These are phyloP conservation scores for Brachyptera risi DNA, from an alignment of 2,888 invertebrate species.

Conservation along the genomic window DNA sequence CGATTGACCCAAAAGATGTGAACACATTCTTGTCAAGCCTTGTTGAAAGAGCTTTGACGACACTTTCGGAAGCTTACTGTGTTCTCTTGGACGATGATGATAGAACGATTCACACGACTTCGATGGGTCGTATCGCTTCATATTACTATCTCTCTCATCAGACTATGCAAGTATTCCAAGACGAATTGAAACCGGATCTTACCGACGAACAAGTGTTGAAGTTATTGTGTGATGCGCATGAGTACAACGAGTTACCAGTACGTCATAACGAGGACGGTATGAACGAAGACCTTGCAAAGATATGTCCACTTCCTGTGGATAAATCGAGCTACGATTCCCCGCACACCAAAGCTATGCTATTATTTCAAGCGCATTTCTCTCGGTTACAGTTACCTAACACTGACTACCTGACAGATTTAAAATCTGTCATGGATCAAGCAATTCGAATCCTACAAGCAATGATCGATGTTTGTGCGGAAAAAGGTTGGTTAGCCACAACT, in stretches of 20 bases:
- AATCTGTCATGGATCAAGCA: constrained; percentile 94
- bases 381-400: constrained; percentile 77
- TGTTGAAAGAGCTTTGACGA: constrained; percentile 72
- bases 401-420: constrained; percentile 94
- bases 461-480: constrained; percentile 89
- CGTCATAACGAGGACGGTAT: constrained; percentile 94
- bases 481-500: constrained; percentile 83
- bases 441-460: constrained; percentile 95
- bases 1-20: constrained; percentile 61
- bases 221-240: constrained; percentile 78
- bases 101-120: constrained; percentile 58
- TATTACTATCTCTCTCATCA: constrained; percentile 94
- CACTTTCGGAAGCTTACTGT: constrained; percentile 73
- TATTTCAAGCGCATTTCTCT: constrained; percentile 94
- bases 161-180: constrained; percentile 81
- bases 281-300: constrained; percentile 80
- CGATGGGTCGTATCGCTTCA: constrained; percentile 90
- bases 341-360: constrained; percentile 87
- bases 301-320: constrained; percentile 69
- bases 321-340: constrained; percentile 80
- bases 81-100: constrained; percentile 69
- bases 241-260: constrained; percentile 91
- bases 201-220: constrained; percentile 68
- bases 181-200: constrained; percentile 59
- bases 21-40: constrained; percentile 75